These are phyloP conservation scores for Prochilodus magdalenae DNA, from an alignment of 2,113 vertebrate species.

Conservation along the genomic window DNA sequence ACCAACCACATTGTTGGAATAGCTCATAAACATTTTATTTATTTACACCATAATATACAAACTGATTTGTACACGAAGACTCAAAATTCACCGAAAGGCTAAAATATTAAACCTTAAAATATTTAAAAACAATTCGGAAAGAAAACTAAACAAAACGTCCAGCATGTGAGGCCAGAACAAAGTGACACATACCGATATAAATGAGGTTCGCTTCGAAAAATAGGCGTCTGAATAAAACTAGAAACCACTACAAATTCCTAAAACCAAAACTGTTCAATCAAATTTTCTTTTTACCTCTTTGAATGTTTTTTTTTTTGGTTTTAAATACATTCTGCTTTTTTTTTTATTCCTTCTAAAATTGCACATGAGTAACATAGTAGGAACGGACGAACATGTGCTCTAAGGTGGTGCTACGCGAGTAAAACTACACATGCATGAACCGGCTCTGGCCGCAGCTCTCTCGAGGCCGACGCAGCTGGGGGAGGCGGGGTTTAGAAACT, in stretches of 20 bases:
- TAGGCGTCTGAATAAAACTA: conserved; percentile 51
- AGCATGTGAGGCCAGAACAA: conserved; percentile 49
- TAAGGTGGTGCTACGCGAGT: background rate
- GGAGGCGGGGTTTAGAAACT: conserved; percentile 16
- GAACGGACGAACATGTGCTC: conserved; percentile 4
- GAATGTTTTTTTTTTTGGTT: conserved; percentile 62
- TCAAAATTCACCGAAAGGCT: conserved; percentile 71
- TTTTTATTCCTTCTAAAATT: conserved; percentile 49
- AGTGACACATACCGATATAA: conserved; percentile 43
- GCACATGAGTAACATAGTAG: conserved; percentile 49
- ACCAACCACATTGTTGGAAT: background rate
- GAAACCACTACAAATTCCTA: conserved; percentile 65
- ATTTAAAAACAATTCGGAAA: background rate
- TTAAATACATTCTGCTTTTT: conserved; percentile 41
- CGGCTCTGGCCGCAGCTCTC: conserved; percentile 17
- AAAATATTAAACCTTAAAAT: conserved; percentile 65
- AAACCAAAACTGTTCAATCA: conserved; percentile 42
- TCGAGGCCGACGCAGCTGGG: conserved; percentile 33
- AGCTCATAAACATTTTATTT: conserved; percentile 61
- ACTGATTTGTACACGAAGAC: conserved; percentile 77
- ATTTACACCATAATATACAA: conserved; percentile 73
- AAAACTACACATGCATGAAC: conserved; percentile 48
- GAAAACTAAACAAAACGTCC: conserved; percentile 35
- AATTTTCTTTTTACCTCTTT: background rate
- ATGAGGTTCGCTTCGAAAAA: conserved; percentile 50